These are phyloP conservation scores for Zaprionus taronus DNA, from an alignment of 1,140 invertebrate species.

Conservation along the genomic window DNA sequence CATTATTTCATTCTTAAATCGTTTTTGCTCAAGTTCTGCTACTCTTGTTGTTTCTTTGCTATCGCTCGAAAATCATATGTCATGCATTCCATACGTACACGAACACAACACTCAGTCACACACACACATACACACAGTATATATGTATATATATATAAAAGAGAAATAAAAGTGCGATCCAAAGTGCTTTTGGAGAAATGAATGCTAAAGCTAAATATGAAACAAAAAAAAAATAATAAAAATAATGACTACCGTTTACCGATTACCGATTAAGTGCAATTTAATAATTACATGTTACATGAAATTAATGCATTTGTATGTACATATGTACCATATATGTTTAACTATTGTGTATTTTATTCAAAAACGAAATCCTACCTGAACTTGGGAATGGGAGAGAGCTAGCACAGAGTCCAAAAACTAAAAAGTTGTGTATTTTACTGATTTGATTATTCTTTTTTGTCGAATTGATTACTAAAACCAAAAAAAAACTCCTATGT, in stretches of 20 bases:
- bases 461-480: conserved; percentile 55
- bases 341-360: conserved; percentile 80
- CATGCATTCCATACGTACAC: conserved; percentile 30
- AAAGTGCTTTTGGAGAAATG: conserved; percentile 74
- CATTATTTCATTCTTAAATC: conserved; percentile 47
- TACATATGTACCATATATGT: conserved; percentile 58
- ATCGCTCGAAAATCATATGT: conserved; percentile 42
- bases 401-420: conserved; percentile 83
- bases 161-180: conserved; percentile 45
- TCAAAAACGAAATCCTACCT: conserved; percentile 76
- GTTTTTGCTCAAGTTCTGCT: conserved; percentile 25
- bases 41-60: conserved; percentile 37
- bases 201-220: conserved; percentile 83
- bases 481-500: conserved; percentile 17
- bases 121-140: conserved; percentile 3
- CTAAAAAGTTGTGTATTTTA: conserved; percentile 54
- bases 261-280: conserved; percentile 66
- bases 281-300: conserved; percentile 49
- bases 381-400: conserved; percentile 84
- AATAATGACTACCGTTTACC: conserved; percentile 49
- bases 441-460: conserved; percentile 56
- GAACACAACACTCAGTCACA: conserved; percentile 12
- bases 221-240: conserved; percentile 48
- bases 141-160: conserved; percentile 8
- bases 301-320: conserved; percentile 62